These are phyloP conservation scores for Leptocoma aspasia DNA, from an alignment of 2,113 vertebrate species.

Conservation along the genomic window DNA sequence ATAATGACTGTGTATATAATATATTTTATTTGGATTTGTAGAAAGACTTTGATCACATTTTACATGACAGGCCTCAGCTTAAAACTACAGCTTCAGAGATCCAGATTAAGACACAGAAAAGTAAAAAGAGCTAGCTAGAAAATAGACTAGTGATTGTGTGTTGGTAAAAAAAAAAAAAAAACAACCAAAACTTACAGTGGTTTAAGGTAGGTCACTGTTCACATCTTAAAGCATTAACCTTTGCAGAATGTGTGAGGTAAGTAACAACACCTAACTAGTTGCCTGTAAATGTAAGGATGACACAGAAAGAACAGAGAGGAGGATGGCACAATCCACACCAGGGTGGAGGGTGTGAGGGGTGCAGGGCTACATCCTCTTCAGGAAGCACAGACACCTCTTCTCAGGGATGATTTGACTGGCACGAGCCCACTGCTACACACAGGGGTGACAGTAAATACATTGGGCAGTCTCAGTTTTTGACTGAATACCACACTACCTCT, in stretches of 20 bases:
- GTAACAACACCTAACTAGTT: not conserved
- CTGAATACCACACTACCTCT: not conserved
- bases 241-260: not conserved
- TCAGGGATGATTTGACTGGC: not conserved
- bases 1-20: conserved; percentile 14
- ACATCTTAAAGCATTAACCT: not conserved
- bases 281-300: not conserved
- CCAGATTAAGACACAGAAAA: conserved; percentile 16
- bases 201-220: conserved; percentile 1
- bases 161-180: not conserved
- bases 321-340: not conserved
- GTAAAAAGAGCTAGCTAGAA: conserved; percentile 25
- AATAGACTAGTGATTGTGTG: not conserved
- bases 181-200: not conserved
- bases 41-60: conserved; percentile 46
- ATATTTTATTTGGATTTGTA: conserved; percentile 55
- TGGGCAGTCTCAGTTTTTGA: not conserved
- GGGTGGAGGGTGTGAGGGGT: not conserved
- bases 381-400: not conserved
- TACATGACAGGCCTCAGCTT: conserved; percentile 25
- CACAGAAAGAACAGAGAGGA: not conserved
- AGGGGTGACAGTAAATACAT: not conserved
- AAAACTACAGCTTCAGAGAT: conserved; percentile 45
- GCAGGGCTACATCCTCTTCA: not conserved
- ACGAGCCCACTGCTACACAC: not conserved